Conservation (phyloP, 2,797 vertebrate genomes). For the Poeciliopsis presidionis region DNA sequence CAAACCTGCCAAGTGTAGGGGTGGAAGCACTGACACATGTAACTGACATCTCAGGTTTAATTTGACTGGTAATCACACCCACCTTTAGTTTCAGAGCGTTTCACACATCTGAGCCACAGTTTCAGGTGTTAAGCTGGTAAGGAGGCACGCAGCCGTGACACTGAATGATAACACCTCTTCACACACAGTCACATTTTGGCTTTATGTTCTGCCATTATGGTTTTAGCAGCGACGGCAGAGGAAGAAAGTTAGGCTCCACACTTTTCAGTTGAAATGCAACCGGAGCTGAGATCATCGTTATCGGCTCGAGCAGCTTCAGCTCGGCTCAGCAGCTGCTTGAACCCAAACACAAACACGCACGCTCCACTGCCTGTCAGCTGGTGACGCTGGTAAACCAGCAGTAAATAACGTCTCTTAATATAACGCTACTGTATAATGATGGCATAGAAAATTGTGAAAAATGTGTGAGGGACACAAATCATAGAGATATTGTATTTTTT, state of each 20-base stretch:
- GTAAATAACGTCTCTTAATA: conserved; percentile 28
- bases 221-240: conserved; percentile 37
- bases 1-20: conserved; percentile 72
- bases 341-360: conserved; percentile 3
- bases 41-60: conserved; percentile 83
- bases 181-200: conserved; percentile 56
- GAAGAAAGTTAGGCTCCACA: conserved; percentile 24
- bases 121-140: conserved; percentile 77
- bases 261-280: conserved; percentile 44
- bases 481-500: neutral
- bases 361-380: conserved; percentile 27
- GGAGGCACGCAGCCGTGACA: conserved; percentile 70
- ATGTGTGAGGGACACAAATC: neutral
- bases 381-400: conserved; percentile 14
- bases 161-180: conserved; percentile 67
- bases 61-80: conserved; percentile 85
- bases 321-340: conserved; percentile 28
- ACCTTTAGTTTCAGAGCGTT: conserved; percentile 81
- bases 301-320: conserved; percentile 10
- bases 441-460: conserved; percentile 3
- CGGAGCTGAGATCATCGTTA: conserved; percentile 15
- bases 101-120: conserved; percentile 78
- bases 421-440: conserved; percentile 13
- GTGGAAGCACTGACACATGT: conserved; percentile 74
- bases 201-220: conserved; percentile 52